Evolutionary conservation across 2,888 invertebrate genomes (phyloP), one percentile per base, ranked within the genome.

Genomic region (Melolontha melolontha): DNA sequence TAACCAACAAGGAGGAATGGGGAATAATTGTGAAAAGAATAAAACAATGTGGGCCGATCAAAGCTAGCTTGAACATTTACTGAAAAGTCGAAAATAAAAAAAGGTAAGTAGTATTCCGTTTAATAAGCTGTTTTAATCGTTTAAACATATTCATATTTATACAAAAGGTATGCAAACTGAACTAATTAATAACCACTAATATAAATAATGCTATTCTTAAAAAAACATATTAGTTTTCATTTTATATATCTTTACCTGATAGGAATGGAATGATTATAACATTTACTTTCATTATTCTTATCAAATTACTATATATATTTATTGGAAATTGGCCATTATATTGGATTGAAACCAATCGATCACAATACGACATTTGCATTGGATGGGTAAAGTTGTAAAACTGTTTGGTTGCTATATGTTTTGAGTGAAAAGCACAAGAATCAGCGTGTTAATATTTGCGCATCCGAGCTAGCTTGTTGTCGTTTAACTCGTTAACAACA

Each of bases 31-130:
- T 72, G 92, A 92, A 77, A 86, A 89, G 71, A 92, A 94, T 81
- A 95, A 95, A 81, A 91, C 92, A 68, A 89, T 86, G 57, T 93
- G 92, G 92, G 91, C 91, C 67, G 92, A 92, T 75, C 93, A 92
- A 82, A 92, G 76, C 85, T 92, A 66, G 91, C 91, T 69, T 78
- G 80, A 1, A 90, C 91, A 4, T 91, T 92, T 81, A 90, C 88
- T 77, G 92, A 93, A 78, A 92, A 92, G 81, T 83, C 86, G 17
- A 92, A 94, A 84, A 91, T 94, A 66, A 94, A 94, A 82, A 95
- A 95, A 82, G 95, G 94, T 94, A 80, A 87, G 88, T 72, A 55
- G 47, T 51, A 42, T 2, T 47, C 44, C 8, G 10, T 6, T 6
- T 1, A 34, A 2, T 6, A 34, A 1, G 34, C 34, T 34, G 6